A percentile compares a stretch with the other conserved stretches of the same genome.
Conservation (phyloP, 2,888 invertebrate species). For the Drosophila nr. perissopoda region DNA sequence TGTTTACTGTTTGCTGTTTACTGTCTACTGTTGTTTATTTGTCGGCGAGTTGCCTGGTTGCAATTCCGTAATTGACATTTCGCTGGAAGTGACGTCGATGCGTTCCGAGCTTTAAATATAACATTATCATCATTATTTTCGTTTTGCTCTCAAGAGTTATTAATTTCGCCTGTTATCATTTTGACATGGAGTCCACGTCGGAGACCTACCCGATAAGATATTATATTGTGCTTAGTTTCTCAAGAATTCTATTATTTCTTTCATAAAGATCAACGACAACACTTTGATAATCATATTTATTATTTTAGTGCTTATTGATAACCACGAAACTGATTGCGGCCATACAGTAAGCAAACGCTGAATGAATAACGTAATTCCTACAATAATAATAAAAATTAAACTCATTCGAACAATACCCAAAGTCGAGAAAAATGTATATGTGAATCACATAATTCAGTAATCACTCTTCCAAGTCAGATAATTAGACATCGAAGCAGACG, state of each 20-base stretch:
- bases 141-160: not conserved
- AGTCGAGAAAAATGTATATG: not conserved
- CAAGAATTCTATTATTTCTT: conserved; percentile 4
- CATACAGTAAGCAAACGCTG: not conserved
- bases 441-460: not conserved
- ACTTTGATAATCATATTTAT: conserved; percentile 28
- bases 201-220: conserved; percentile 40
- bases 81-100: not conserved
- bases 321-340: conserved; percentile 3
- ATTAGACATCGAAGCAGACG: not conserved
- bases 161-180: conserved; percentile 3
- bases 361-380: conserved; percentile 11
- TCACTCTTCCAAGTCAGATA: not conserved
- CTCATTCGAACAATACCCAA: not conserved
- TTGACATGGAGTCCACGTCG: not conserved
- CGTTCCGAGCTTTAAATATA: not conserved
- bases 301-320: conserved; percentile 15
- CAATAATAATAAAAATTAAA: not conserved
- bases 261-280: conserved; percentile 1
- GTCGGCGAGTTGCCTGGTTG: not conserved
- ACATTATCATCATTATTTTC: not conserved
- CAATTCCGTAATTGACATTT: conserved; percentile 51
- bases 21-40: not conserved
- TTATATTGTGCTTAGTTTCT: conserved; percentile 1
- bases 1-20: not conserved